Evolutionary conservation across 2,888 invertebrate species (phyloP).

Genomic region (Pecten maximus): DNA sequence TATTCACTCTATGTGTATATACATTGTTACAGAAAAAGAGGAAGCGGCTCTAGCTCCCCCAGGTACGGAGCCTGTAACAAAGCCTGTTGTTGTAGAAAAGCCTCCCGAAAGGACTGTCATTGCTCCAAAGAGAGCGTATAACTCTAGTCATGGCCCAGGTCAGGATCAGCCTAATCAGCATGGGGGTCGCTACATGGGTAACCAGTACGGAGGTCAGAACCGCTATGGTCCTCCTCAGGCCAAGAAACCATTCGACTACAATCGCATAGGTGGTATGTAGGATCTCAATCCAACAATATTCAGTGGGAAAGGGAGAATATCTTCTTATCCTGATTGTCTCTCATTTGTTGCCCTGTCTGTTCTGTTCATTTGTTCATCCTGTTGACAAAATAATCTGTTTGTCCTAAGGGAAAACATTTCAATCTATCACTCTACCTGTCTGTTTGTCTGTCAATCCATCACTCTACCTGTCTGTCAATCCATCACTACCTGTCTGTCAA

Average conservation of each 20-base stretch:
- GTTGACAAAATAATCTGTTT: too few species aligned
- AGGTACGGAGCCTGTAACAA: constrained; percentile 47
- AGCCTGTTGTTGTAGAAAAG: constrained; percentile 23
- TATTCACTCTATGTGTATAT: too few species aligned
- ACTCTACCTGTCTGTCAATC: too few species aligned
- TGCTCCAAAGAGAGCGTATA: constrained; percentile 57
- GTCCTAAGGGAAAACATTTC: too few species aligned
- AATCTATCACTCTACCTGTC: too few species aligned
- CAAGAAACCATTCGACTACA: constrained; percentile 74
- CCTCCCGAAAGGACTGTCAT: constrained; percentile 54
- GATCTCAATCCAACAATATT: too few species aligned
- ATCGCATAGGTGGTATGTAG: constrained; percentile 70
- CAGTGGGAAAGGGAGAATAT: too few species aligned
- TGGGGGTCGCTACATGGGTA: constrained; percentile 27
- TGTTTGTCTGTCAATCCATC: too few species aligned
- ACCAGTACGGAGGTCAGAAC: constrained; percentile 43
- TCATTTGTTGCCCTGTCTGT: too few species aligned
- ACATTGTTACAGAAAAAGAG: constrained; percentile 35
- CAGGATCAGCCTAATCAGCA: neutral
- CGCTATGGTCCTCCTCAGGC: constrained; percentile 56
- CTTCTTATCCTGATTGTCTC: too few species aligned
- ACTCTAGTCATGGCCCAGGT: constrained; percentile 40
- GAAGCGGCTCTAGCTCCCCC: constrained; percentile 47
- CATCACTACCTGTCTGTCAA: too few species aligned
- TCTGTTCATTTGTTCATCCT: too few species aligned